Evolutionary conservation across 1,140 invertebrate species (phyloP), one percentile per base, ranked within the genome.

Genomic region (Dinothrombium tinctorium): DNA sequence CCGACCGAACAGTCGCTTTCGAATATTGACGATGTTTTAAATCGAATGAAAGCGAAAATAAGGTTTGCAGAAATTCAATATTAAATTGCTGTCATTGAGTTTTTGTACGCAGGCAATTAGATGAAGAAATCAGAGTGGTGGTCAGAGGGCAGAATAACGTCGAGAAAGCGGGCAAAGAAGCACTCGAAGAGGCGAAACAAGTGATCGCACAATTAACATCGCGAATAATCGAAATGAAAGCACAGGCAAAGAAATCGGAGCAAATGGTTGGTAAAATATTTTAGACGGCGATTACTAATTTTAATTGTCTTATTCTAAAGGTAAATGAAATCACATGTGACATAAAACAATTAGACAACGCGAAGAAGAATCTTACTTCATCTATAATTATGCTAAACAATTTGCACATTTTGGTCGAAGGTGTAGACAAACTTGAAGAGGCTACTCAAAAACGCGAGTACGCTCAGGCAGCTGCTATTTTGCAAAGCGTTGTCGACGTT

Each of bases 301-400:
- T n/a, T n/a, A n/a, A n/a, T n/a, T n/a, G n/a, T n/a, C n/a, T n/a
- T n/a, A n/a, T n/a, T n/a, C n/a, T n/a, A n/a, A n/a, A n/a, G n/a
- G n/a, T n/a, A n/a, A n/a, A n/a, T 49, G 89, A 96, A 65, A 98
- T 99, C 39, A 99, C 94, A 0, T 63, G 83, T 33, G 92, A 99
- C 56, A 99, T 99, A 28, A 95, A 96, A 54, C 90, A 96, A 56
- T 59, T 95, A 37, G 92, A 98, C 62, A 81, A 83, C 57, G 94
- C 92, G n/a, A 99, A 99, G 60, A 69, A 74, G 46, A 94, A 99
- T 65, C 65, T 99, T 9, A 98, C 92, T 0, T 68, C 78, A 3
- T 92, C 92, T 0, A 98, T 99, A 47, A 96, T 87, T 2, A 86
- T 89, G 0, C 63, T 99, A 1, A 96, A 98, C 59, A 89, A 99